Evolutionary conservation across 2,888 invertebrate genomes (phyloP).

Genomic region (Malacosoma neustria): DNA sequence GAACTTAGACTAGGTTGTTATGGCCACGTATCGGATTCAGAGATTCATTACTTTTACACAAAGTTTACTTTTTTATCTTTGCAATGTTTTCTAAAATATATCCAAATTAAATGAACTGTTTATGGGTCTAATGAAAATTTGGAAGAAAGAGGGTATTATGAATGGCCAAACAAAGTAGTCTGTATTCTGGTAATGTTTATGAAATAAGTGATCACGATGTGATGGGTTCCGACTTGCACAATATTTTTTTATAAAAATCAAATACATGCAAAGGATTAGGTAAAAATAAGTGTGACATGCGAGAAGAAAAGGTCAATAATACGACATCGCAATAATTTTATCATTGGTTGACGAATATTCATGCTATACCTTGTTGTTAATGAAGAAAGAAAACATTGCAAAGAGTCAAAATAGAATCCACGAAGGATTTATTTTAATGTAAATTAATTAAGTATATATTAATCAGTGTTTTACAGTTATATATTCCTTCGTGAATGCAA

Average conservation of each 20-base stretch:
- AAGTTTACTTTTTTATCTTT: slow-evolving; percentile 34
- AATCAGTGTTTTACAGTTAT: not conserved
- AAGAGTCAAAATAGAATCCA: slow-evolving; percentile 44
- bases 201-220: slow-evolving; percentile 30
- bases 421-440: slow-evolving; percentile 18
- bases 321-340: slow-evolving; percentile 26
- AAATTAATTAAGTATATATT: not conserved
- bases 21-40: slow-evolving; percentile 37
- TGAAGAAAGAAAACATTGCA: slow-evolving; percentile 68
- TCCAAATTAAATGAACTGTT: slow-evolving; percentile 15
- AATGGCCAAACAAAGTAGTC: slow-evolving; percentile 70
- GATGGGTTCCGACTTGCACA: slow-evolving; percentile 34
- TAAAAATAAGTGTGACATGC: slow-evolving; percentile 40
- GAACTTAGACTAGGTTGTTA: slow-evolving; percentile 64
- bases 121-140: slow-evolving; percentile 3
- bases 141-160: slow-evolving; percentile 7
- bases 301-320: slow-evolving; percentile 31
- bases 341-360: slow-evolving; percentile 8
- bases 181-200: slow-evolving; percentile 22
- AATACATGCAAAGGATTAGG: slow-evolving; percentile 33
- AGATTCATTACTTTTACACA: slow-evolving; percentile 7
- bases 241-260: slow-evolving; percentile 19
- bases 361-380: slow-evolving; percentile 38
- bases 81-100: slow-evolving; percentile 59
- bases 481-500: slow-evolving; percentile 24